These are phyloP conservation scores for Pelecanoides urinatrix DNA, from an alignment of 2,113 vertebrate genomes.

Conservation along the genomic window DNA sequence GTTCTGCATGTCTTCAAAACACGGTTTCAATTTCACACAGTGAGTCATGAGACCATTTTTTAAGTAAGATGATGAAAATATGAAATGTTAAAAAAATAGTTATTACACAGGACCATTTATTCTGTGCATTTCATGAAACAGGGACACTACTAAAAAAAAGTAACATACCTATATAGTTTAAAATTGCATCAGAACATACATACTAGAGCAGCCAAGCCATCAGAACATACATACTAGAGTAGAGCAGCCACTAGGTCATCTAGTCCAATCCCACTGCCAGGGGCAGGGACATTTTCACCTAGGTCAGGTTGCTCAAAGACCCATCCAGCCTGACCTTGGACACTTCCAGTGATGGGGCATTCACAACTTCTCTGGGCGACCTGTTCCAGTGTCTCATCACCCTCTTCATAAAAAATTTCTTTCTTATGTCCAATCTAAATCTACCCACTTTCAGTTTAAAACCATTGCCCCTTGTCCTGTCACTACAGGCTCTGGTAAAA, in stretches of 20 bases:
- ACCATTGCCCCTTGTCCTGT: rapidly evolving
- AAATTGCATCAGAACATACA: background rate
- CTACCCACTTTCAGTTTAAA: background rate
- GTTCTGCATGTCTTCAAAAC: background rate
- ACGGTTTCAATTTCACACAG: background rate
- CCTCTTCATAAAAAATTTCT: rapidly evolving
- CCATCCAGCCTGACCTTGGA: background rate
- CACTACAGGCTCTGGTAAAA: background rate
- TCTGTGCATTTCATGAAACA: background rate
- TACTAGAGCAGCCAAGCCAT: background rate
- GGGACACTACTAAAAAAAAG: background rate
- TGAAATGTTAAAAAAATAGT: background rate
- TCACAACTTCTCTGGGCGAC: background rate
- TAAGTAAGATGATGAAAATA: background rate
- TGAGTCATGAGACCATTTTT: background rate
- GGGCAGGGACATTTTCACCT: no score
- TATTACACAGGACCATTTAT: background rate
- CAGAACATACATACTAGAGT: background rate
- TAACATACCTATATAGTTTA: background rate
- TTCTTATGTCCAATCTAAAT: background rate
- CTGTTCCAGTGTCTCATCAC: background rate
- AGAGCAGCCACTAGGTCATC: background rate
- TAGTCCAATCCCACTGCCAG: no score
- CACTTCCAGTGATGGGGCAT: rapidly evolving
- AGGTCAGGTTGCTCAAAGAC: background rate